These are phyloP conservation scores for Butorides virescens DNA, from an alignment of 2,113 vertebrate species.

Conservation along the genomic window DNA sequence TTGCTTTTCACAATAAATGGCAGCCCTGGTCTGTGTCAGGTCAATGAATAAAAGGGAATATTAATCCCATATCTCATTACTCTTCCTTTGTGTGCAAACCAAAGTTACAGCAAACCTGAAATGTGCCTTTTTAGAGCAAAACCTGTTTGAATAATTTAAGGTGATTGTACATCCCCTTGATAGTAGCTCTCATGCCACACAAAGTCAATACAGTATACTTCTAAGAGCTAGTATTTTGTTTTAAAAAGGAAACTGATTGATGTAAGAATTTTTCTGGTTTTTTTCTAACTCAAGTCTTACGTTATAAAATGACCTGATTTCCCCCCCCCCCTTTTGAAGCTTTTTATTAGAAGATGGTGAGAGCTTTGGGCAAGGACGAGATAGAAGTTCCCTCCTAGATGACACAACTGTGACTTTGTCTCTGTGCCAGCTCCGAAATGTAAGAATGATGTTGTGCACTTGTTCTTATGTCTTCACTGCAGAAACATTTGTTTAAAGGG, in stretches of 20 bases:
- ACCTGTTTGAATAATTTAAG: not conserved
- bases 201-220: not conserved
- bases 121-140: not conserved
- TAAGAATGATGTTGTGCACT: conserved; percentile 61
- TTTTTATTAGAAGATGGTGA: conserved; percentile 96
- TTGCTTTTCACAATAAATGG: not conserved
- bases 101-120: not conserved
- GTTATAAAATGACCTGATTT: not conserved
- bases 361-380: conserved; percentile 92
- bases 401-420: conserved; percentile 94
- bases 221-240: not conserved
- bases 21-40: not conserved
- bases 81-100: not conserved
- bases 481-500: not conserved
- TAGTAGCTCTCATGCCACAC: not conserved
- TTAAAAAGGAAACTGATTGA: not conserved
- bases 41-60: not conserved
- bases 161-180: not conserved
- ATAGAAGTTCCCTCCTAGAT: conserved; percentile 93
- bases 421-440: conserved; percentile 92
- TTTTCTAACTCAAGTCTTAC: not conserved
- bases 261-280: not conserved
- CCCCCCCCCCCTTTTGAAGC: conserved; percentile 59
- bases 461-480: not conserved
- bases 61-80: not conserved